Evolutionary conservation across 2,797 vertebrate genomes (phyloP).

Genomic region (Bovichtus variegatus): DNA sequence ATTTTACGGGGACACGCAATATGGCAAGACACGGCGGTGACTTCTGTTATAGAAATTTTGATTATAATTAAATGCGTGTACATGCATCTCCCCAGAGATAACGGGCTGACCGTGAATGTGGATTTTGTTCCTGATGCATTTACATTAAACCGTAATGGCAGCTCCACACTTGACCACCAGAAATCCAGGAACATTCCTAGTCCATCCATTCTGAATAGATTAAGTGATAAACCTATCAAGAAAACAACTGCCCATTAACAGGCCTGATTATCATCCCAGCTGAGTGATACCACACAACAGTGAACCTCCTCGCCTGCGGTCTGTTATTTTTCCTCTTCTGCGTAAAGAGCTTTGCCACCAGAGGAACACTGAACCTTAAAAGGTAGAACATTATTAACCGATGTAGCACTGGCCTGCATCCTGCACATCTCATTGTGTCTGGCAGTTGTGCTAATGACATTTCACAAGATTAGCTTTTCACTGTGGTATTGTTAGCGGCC

Average conservation of each 20-base stretch:
- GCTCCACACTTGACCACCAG: conserved; percentile 22
- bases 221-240: conserved; percentile 54
- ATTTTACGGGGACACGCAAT: conserved; percentile 55
- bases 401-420: conserved; percentile 25
- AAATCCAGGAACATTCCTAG: conserved; percentile 21
- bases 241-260: conserved; percentile 51
- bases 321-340: conserved; percentile 41
- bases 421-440: conserved; percentile 61
- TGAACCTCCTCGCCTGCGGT: conserved; percentile 12
- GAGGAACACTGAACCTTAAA: conserved; percentile 60
- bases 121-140: conserved; percentile 51
- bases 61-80: conserved; percentile 77
- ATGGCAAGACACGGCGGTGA: conserved; percentile 31
- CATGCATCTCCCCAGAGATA: conserved; percentile 60
- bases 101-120: conserved; percentile 47
- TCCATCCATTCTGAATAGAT: conserved; percentile 38
- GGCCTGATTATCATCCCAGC: conserved; percentile 35
- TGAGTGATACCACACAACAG: conserved; percentile 22
- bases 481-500: conserved; percentile 61
- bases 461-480: conserved; percentile 73
- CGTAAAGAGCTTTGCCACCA: conserved; percentile 36
- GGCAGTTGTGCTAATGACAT: conserved; percentile 71
- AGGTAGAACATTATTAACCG: conserved; percentile 64
- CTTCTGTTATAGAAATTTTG: conserved; percentile 77
- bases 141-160: conserved; percentile 65